Evolutionary conservation across 2,797 vertebrate genomes (phyloP).

Genomic region (Danio aesculapii): DNA sequence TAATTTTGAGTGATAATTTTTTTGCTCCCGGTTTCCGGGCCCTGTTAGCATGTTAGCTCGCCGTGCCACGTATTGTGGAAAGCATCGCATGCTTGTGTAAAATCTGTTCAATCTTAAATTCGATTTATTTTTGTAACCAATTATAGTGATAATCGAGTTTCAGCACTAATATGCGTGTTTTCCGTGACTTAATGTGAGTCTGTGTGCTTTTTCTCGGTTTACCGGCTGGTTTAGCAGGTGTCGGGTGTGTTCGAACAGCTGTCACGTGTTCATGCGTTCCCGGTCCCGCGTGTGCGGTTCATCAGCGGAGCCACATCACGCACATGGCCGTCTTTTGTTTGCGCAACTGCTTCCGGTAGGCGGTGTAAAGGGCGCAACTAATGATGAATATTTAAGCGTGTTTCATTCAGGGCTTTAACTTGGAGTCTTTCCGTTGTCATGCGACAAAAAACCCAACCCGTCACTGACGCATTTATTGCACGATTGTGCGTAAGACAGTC

Average conservation of each 20-base stretch:
- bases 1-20: not conserved
- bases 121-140: rapidly evolving
- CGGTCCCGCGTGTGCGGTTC: not conserved
- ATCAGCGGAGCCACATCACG: not conserved
- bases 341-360: not conserved
- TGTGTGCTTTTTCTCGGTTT: not conserved
- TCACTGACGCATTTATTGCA: no score
- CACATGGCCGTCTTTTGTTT: constrained; percentile 15
- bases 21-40: not conserved
- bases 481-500: not conserved
- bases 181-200: rapidly evolving
- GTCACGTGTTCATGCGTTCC: not conserved
- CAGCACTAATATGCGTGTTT: not conserved
- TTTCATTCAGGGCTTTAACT: not conserved
- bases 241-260: not conserved
- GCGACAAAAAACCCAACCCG: no score
- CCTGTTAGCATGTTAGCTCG: constrained; percentile 11
- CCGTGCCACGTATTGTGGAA: constrained; percentile 36
- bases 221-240: constrained; percentile 12
- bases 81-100: no score
- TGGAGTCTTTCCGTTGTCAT: not conserved
- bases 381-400: no score
- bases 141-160: rapidly evolving
- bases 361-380: not conserved
- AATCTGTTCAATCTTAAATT: not conserved